These are phyloP conservation scores for Lithodes maja DNA, from an alignment of 2,888 invertebrate genomes.

Conservation along the genomic window DNA sequence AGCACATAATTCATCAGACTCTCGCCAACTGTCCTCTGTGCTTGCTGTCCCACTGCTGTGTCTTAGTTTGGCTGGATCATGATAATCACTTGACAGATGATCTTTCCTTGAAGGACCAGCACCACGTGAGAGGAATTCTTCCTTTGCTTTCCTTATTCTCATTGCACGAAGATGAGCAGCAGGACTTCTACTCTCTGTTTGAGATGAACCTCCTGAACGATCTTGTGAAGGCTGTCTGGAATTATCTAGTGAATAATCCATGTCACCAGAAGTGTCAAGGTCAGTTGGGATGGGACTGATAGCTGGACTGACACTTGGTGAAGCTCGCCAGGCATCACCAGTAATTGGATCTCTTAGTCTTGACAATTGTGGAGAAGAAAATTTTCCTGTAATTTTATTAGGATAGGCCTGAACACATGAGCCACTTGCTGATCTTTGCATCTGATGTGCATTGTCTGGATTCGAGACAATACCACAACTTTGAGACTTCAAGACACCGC, in stretches of 20 bases:
- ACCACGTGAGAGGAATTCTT: slow-evolving; percentile 66
- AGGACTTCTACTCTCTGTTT: slow-evolving; percentile 34
- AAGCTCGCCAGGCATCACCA: slow-evolving; percentile 23
- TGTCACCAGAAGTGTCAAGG: slow-evolving; percentile 51
- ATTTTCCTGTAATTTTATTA: not conserved
- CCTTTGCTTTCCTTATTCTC: slow-evolving; percentile 65
- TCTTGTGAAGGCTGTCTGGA: slow-evolving; percentile 18
- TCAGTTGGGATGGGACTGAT: slow-evolving; percentile 44
- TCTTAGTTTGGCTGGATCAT: slow-evolving; percentile 38
- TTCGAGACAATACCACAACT: slow-evolving; percentile 55
- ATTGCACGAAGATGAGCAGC: slow-evolving; percentile 51
- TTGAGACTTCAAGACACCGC: slow-evolving; percentile 51
- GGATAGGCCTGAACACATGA: slow-evolving; percentile 26
- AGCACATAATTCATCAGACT: slow-evolving; percentile 48
- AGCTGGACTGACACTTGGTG: slow-evolving; percentile 41
- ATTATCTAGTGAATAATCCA: slow-evolving; percentile 53
- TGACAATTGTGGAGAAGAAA: not conserved
- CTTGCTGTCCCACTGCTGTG: slow-evolving; percentile 54
- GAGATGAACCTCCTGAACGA: slow-evolving; percentile 4
- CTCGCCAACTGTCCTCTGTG: slow-evolving; percentile 55
- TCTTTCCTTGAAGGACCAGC: slow-evolving; percentile 14
- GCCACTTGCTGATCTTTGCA: slow-evolving; percentile 55
- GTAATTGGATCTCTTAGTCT: slow-evolving; percentile 7
- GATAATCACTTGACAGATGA: slow-evolving; percentile 16
- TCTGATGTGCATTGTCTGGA: slow-evolving; percentile 25